Evolutionary conservation across 2,888 invertebrate species (phyloP).

Genomic region (Anticlea derivata): DNA sequence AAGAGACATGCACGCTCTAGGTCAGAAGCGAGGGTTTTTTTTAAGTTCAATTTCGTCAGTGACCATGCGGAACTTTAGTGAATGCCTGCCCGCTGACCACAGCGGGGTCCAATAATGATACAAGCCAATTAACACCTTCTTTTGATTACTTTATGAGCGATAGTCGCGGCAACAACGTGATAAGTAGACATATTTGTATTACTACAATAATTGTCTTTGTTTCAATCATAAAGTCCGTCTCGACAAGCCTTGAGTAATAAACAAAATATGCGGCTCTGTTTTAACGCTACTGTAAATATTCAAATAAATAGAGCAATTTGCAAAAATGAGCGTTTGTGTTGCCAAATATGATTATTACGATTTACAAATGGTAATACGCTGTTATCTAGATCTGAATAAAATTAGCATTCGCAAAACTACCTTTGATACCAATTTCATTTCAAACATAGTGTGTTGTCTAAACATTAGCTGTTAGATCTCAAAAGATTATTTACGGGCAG

Average conservation of each 20-base stretch:
- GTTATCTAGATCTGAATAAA: conserved; percentile 20
- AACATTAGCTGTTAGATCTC: too few species aligned
- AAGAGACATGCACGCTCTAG: conserved; percentile 69
- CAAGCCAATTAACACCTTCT: conserved; percentile 17
- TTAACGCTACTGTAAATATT: conserved; percentile 19
- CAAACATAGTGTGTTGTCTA: too few species aligned
- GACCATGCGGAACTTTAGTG: conserved; percentile 66
- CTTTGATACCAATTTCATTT: too few species aligned
- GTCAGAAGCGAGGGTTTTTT: conserved; percentile 69
- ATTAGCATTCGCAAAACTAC: conserved; percentile 10
- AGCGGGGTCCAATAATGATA: conserved; percentile 13
- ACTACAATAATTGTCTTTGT: conserved; percentile 17
- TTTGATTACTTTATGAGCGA: neutral
- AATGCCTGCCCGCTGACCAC: conserved; percentile 36
- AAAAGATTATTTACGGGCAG: too few species aligned
- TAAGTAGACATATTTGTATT: neutral
- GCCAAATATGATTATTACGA: conserved; percentile 30
- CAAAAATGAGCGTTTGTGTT: conserved; percentile 38
- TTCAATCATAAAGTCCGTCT: conserved; percentile 26
- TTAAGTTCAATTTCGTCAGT: conserved; percentile 68
- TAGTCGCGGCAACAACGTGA: neutral
- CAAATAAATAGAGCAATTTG: conserved; percentile 43
- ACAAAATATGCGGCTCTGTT: conserved; percentile 32
- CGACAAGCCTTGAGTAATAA: conserved; percentile 38
- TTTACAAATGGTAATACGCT: conserved; percentile 21